These are phyloP conservation scores for Brachycybe producta DNA, from an alignment of 2,888 invertebrate genomes.

Conservation along the genomic window DNA sequence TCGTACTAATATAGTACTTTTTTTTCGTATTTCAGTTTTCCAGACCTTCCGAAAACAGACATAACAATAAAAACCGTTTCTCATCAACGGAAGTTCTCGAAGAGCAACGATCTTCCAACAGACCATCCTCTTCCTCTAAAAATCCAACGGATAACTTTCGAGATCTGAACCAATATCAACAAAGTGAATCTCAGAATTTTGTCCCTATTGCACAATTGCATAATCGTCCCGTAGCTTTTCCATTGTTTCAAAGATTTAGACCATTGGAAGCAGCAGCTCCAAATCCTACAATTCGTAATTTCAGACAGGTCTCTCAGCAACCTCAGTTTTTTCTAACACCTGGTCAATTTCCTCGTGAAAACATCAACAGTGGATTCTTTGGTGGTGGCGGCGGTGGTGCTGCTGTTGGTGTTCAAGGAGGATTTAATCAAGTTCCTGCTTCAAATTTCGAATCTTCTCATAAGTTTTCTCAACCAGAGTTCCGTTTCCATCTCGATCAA, in stretches of 20 bases:
- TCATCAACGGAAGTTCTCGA: no score
- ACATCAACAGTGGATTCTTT: conserved; percentile 10
- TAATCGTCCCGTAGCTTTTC: conserved; percentile 1
- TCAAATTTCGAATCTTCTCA: conserved; percentile 1
- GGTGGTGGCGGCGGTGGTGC: not conserved
- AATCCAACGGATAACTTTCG: conserved; percentile 4
- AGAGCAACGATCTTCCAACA: no score
- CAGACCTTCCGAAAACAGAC: no score
- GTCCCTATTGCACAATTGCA: conserved; percentile 14
- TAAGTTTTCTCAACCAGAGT: conserved; percentile 6
- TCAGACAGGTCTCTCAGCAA: conserved; percentile 1
- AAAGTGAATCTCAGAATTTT: conserved; percentile 9
- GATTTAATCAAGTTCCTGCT: not conserved
- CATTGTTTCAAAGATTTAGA: not conserved
- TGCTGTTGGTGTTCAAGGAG: not conserved
- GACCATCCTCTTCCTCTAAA: not conserved
- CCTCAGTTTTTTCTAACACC: conserved; percentile 4
- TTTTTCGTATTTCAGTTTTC: not conserved
- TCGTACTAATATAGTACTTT: not conserved
- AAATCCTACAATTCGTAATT: conserved; percentile 4
- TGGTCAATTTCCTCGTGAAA: not conserved
- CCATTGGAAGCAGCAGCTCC: not conserved
- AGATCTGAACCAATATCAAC: conserved; percentile 6
- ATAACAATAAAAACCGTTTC: no score
- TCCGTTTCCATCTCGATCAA: not conserved